Percentiles rank a stretch among this genome's conserved stretches.
Conservation (phyloP, 2,888 invertebrate genomes). For the Spisula solida region DNA sequence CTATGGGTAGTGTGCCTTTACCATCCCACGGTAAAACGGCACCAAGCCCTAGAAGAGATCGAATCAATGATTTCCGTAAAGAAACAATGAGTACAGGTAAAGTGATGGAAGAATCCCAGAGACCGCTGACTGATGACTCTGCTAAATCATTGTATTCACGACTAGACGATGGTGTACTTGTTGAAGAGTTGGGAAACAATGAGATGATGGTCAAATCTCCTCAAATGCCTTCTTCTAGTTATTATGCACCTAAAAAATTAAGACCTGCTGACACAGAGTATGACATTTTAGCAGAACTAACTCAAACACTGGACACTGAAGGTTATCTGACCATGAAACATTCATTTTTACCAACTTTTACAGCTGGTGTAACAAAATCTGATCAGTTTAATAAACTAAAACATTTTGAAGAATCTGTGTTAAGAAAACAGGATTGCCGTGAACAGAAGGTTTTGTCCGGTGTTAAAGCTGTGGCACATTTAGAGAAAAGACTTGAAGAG, state of each 20-base stretch:
- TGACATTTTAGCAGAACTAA: constrained; percentile 70
- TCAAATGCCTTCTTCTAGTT: constrained; percentile 43
- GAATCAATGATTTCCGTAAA: constrained; percentile 63
- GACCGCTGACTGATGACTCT: constrained; percentile 61
- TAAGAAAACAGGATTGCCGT: constrained; percentile 81
- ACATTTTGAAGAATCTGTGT: constrained; percentile 81
- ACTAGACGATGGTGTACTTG: constrained; percentile 81
- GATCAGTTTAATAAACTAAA: constrained; percentile 84
- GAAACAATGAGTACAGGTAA: constrained; percentile 38
- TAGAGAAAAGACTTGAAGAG: constrained; percentile 81
- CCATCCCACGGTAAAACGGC: constrained; percentile 50
- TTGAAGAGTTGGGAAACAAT: constrained; percentile 81
- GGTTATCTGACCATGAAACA: constrained; percentile 76
- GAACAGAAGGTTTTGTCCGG: constrained; percentile 84
- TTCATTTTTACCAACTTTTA: constrained; percentile 80
- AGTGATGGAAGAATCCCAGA: constrained; percentile 32
- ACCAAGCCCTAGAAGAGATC: constrained; percentile 57
- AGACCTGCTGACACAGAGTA: constrained; percentile 60
- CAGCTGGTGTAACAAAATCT: constrained; percentile 83
- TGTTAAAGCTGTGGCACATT: constrained; percentile 81
- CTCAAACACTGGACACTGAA: constrained; percentile 70
- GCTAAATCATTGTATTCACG: constrained; percentile 78
- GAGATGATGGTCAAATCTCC: constrained; percentile 79
- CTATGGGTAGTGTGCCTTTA: constrained; percentile 80
- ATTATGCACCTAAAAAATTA: constrained; percentile 48